Evolutionary conservation across 2,113 vertebrate species (phyloP).

Genomic region (Caretta caretta): DNA sequence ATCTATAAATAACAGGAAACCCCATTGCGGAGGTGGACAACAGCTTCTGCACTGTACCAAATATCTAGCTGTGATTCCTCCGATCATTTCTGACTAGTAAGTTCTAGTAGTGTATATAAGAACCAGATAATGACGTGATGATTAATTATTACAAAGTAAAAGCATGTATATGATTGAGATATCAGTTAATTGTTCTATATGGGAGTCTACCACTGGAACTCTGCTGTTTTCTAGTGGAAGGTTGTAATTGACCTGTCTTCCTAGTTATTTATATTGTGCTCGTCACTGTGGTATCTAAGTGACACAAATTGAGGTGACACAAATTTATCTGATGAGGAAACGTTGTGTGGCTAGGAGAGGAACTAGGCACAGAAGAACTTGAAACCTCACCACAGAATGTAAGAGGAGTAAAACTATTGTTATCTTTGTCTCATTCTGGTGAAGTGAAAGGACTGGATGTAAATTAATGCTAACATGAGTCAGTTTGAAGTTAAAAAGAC

Average conservation of each 20-base stretch:
- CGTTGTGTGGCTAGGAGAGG: neutral
- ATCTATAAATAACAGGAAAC: neutral
- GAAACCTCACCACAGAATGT: neutral
- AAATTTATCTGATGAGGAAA: neutral
- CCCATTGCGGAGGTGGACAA: neutral
- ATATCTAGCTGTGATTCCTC: neutral
- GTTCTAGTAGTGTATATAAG: neutral
- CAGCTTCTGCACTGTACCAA: neutral
- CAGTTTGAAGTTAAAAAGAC: neutral
- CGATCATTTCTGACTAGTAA: slow-evolving; percentile 30
- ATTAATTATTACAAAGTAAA: slow-evolving; percentile 1
- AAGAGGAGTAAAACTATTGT: accelerated
- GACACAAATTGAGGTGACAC: neutral
- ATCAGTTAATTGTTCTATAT: neutral
- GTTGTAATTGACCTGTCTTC: neutral
- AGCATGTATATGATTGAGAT: neutral
- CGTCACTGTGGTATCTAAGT: neutral
- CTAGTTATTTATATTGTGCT: neutral
- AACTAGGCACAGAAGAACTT: neutral
- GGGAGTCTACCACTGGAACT: slow-evolving; percentile 2
- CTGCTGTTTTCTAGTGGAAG: slow-evolving; percentile 10
- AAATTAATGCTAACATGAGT: neutral
- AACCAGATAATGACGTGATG: neutral
- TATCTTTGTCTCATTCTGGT: neutral
- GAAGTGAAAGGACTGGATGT: neutral